phyloP scores from a whole-genome alignment of 92 coral and sea anemone genomes.

The Isaurus tuberculatus region DNA sequence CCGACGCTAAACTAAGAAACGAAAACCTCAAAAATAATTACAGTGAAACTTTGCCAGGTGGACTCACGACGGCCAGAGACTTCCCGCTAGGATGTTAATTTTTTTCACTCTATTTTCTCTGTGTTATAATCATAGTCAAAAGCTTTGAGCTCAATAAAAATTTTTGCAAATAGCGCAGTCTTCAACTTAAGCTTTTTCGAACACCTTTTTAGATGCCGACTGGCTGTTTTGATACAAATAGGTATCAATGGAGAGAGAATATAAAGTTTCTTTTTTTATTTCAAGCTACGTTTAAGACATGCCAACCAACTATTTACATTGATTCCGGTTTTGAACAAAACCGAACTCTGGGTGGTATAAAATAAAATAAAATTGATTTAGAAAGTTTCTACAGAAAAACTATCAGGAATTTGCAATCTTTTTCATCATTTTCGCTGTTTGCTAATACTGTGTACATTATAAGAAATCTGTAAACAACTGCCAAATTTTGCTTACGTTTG shows the following conservation, averaged over 20 bases:
- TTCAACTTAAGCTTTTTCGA: slow-evolving; percentile 12
- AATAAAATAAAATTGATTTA: slow-evolving; percentile 14
- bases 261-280: slow-evolving; percentile 20
- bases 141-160: slow-evolving; percentile 36
- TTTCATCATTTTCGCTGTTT: slow-evolving; percentile 38
- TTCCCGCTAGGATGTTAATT: slow-evolving; percentile 45
- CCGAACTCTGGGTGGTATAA: slow-evolving; percentile 40
- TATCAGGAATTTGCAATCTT: not conserved
- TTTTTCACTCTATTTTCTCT: slow-evolving; percentile 35
- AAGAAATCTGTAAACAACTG: slow-evolving; percentile 32
- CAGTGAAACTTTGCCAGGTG: slow-evolving; percentile 43
- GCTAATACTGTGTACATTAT: slow-evolving; percentile 37
- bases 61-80: slow-evolving; percentile 7
- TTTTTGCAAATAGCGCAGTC: slow-evolving; percentile 11
- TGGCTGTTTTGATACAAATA: slow-evolving; percentile 40
- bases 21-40: slow-evolving; percentile 21
- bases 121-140: slow-evolving; percentile 15
- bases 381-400: slow-evolving; percentile 37
- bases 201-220: slow-evolving; percentile 36
- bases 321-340: slow-evolving; percentile 36
- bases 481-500: slow-evolving; percentile 37
- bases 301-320: slow-evolving; percentile 41
- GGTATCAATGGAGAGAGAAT: not conserved
- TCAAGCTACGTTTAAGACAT: slow-evolving; percentile 27
- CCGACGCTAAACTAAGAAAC: not conserved